Base-by-base conservation (phyloP, 2,888 invertebrate genomes). In the Penaeus monodon region DNA sequence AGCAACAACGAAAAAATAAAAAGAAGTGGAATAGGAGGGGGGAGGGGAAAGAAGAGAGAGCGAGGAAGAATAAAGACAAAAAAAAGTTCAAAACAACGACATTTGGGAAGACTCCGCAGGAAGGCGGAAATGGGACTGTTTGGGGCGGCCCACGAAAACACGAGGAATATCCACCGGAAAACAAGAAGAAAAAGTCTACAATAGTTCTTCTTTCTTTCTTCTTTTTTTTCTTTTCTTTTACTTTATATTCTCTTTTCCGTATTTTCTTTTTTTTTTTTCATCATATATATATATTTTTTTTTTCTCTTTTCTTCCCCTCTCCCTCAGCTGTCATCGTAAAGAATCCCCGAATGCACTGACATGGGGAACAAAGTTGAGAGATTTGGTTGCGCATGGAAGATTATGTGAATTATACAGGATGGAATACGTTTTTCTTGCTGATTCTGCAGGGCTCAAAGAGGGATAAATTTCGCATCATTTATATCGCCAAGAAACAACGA, bases 321-420 rank as follows among this genome's bases (percentile, higher is more conserved):
- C 65, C 65, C 38, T n/a, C 27, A 68, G 68, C 81, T 81, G 68
- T 81, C 68, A 68, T 81, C 68, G 49, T 81, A 81, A 81, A 81
- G 68, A 81, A 81, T 68, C 68, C 12, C 49, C 10, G 68, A 68
- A 81, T 66, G 24, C 66, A 68, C 68, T 81, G 80, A 81, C 66
- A 38, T 44, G 27, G 65, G 24, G 49, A 81, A 81, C 81, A 68
- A 81, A 81, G 66, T 81, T 68, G 65, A 68, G 65, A 68, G 81
- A 81, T 81, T 66, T 68, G 66, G 57, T 57, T 57, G 57, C 57
- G 57, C 57, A 57, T 12, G 57, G 10, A 57, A 57, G 57, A 57
- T 17, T 57, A 57, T 57, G 57, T 57, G 57, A 57, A 57, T 57
- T 57, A 57, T 57, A 57, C 57, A 57, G 12, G 57, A 57, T 57